Conservation (phyloP, 2,113 vertebrate genomes). For the Ranitomeya imitator region DNA sequence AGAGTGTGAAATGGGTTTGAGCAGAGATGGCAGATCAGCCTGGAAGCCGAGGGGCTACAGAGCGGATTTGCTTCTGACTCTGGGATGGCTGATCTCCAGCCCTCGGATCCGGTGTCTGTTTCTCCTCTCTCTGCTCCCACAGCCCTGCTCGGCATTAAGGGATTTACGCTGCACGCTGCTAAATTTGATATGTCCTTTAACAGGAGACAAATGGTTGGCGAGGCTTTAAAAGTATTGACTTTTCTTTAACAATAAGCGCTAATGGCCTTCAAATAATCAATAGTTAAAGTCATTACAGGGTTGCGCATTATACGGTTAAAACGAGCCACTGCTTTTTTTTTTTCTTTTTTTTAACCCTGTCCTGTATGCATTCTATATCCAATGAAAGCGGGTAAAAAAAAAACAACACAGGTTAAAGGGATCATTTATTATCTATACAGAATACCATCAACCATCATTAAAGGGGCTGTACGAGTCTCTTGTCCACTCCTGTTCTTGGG, state of each 20-base stretch:
- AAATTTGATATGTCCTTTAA: conserved; percentile 89
- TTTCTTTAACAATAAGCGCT: conserved; percentile 95
- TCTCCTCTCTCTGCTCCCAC: conserved; percentile 59
- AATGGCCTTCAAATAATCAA: conserved; percentile 95
- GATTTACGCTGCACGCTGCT: conserved; percentile 84
- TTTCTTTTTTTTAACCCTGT: conserved; percentile 67
- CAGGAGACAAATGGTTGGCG: conserved; percentile 87
- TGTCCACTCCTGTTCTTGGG: no score
- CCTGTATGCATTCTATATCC: background rate
- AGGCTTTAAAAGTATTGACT: conserved; percentile 90
- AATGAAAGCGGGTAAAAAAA: background rate
- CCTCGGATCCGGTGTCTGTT: conserved; percentile 35
- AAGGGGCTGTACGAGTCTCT: no score
- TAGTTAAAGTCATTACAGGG: conserved; percentile 88
- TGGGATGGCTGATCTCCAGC: conserved; percentile 15
- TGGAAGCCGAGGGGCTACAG: conserved; percentile 24
- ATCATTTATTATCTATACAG: no score
- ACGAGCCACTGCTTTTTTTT: conserved; percentile 61
- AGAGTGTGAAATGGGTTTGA: background rate
- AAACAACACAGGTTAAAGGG: background rate
- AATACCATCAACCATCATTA: no score
- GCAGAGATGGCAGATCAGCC: background rate
- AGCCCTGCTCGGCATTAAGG: conserved; percentile 65
- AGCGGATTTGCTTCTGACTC: conserved; percentile 24
- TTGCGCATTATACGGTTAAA: conserved; percentile 73